Base-by-base conservation (phyloP, 2,888 invertebrate species). In the Melolontha melolontha region DNA sequence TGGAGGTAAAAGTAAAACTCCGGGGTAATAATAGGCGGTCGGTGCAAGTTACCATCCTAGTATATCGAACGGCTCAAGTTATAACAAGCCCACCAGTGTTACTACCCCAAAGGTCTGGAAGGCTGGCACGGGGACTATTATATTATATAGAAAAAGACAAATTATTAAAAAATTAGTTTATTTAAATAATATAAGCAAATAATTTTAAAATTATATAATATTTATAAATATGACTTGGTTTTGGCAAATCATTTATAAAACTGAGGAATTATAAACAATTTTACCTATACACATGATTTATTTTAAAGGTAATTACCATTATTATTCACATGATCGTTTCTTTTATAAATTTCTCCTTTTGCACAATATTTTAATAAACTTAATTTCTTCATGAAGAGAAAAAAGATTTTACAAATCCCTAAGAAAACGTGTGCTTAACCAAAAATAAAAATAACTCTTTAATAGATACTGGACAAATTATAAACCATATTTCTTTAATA, bases 161-260 rank as follows among this genome's bases (percentile, higher is more conserved):
- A 5, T 59, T 67, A 67, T 67, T 82, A 82, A 81, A 82, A 83
- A 82, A 82, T 83, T 82, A 82, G 81, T 83, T 82, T 81, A 82
- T 82, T 83, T 80, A 81, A 82, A 82, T 77, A 75, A 82, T 83
- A 82, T 80, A 82, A 80, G 80, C 79, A 77, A 79, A 79, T 74
- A 78, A 74, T 71, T 75, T 73, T 70, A 74, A 75, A 76, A 77
- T 77, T 76, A 73, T 72, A 72, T 71, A 72, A 40, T 68, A 74
- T 74, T 75, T 73, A 77, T 75, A 78, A 76, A 76, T 75, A 76
- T 76, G 75, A 75, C 73, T 72, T 69, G 72, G 66, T 72, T 75
- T 71, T 75, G 73, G 76, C 76, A 72, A 71, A 76, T 72, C 76
- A 71, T 76, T 75, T 75, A 79, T 75, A 72, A n/a, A n/a, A 80